Percentiles rank a stretch among this genome's conserved stretches.
These are phyloP conservation scores for Myiagra hebetior DNA, from an alignment of 2,113 vertebrate genomes.

Conservation along the genomic window DNA sequence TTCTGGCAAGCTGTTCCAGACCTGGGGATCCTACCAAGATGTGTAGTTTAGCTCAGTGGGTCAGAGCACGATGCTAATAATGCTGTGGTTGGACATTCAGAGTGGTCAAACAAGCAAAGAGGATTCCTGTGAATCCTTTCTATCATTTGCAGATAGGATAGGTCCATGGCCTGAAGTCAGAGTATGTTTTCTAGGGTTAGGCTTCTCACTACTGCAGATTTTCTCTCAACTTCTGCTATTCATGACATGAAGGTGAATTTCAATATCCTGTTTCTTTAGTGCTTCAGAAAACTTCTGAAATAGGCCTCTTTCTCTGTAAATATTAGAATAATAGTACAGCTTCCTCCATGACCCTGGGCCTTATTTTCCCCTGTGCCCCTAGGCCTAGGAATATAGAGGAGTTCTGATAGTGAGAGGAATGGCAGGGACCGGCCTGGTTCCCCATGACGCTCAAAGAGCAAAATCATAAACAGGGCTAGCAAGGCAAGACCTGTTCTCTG, in stretches of 20 bases:
- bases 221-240: neutral
- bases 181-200: neutral
- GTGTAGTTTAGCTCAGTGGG: neutral
- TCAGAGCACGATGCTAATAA: neutral
- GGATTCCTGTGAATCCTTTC: neutral
- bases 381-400: neutral
- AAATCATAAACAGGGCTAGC: neutral
- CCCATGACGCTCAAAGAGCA: neutral
- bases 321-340: neutral
- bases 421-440: neutral
- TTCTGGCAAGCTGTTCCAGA: neutral
- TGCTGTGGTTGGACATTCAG: neutral
- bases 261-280: neutral
- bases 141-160: neutral
- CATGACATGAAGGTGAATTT: neutral
- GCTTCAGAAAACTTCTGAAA: neutral
- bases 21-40: neutral
- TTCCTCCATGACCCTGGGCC: neutral
- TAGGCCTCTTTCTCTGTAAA: neutral
- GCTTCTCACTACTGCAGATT: neutral
- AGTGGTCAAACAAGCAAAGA: neutral
- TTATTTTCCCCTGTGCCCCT: neutral
- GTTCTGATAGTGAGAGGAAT: neutral
- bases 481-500: neutral
- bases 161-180: neutral